Base-by-base conservation (phyloP, 2,888 invertebrate species). In the Diaphora mendica region DNA sequence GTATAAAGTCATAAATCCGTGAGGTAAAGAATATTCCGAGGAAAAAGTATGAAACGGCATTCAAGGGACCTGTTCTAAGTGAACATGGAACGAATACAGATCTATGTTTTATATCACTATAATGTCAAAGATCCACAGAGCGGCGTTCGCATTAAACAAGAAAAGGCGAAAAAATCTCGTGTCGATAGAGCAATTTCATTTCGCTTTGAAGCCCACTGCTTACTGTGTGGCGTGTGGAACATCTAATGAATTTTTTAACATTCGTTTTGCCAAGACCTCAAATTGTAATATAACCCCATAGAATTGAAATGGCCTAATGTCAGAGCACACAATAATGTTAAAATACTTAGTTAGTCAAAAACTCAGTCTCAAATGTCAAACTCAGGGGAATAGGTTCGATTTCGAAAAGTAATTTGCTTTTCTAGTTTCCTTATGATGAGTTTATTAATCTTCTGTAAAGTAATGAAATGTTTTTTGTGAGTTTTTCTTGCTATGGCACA, bases 1-100 rank as follows among this genome's bases (percentile, higher is more conserved):
- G 75, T 68, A 79, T 82, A 72, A 77, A 48, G 77, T 77, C 77
- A 74, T 80, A 82, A 82, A 82, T 73, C 74, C n/a, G 26, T 68
- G 76, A n/a, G 70, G 79, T 73, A 76, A 72, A 66, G 72, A 70
- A 44, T 26, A 26, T 70, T 64, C 67, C 64, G 64, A 26, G 68
- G 72, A 74, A 72, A 70, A 65, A 48, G 71, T 69, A 55, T 70
- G 48, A 62, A 64, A 62, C 33, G 30, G 42, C 55, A 44, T 70
- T 70, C 30, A 44, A 30, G 62, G 62, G 59, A 55, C 55, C 35
- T 17, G 59, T 68, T 68, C 23, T 4, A 55, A 8, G 23, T 13
- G 67, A 44, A 23, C 44, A 44, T 48, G 30, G 44, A 67, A 44
- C 30, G 48, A 8, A 33, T 48, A 48, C 48, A 48, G 67, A 67